Base-by-base conservation (phyloP, 2,113 vertebrate species). In the Cromileptes altivelis region DNA sequence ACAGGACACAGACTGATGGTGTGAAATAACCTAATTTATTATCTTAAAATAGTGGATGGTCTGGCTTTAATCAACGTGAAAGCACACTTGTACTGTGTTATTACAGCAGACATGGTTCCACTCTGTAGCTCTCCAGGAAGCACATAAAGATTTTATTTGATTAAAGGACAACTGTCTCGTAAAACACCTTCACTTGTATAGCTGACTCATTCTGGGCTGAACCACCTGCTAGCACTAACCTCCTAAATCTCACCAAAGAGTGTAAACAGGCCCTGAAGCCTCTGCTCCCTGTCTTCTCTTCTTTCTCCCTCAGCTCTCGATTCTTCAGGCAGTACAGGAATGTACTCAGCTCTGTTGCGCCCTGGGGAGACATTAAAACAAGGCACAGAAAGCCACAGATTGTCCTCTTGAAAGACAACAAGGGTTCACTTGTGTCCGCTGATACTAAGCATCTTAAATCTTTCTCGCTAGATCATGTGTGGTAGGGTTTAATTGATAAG, bases 301-400 rank as follows among this genome's bases (percentile, higher is more conserved):
- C 19, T 11, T 4, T 25, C 62, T 49, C 19, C 53, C 61, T 30
- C 15, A 13, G 45, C 19, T 37, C 73, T 82, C 57, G 25, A 83
- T 71, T 87, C 77, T 89, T 56, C 23, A 56, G 70, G 52, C 82
- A 37, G 33, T 82, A 23, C 78, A 91, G 85, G 81, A 93, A 92
- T 92, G 89, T 91, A 77, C 84, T 83, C 1, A 6, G 65, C 65
- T 81, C 78, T 25, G 70, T 40, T 61, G 70, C 81, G 61, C 84
- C 85, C 88, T 6, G 73, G 87, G 89, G 88, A 84, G 75, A 65
- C 78, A 55, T 85, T 71, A 89, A 78, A 77, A 65, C 13, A 11
- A 89, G 71, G 74, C 80, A 68, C 37, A n/a, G 81, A 27, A 71
- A 88, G 68, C 79, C 76, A n/a, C 81, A 68, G 76, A 65, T 85